Percentiles rank a stretch among this genome's conserved stretches.
phyloP scores from a whole-genome alignment of 2,113 vertebrate species.

The Gopherus flavomarginatus region DNA sequence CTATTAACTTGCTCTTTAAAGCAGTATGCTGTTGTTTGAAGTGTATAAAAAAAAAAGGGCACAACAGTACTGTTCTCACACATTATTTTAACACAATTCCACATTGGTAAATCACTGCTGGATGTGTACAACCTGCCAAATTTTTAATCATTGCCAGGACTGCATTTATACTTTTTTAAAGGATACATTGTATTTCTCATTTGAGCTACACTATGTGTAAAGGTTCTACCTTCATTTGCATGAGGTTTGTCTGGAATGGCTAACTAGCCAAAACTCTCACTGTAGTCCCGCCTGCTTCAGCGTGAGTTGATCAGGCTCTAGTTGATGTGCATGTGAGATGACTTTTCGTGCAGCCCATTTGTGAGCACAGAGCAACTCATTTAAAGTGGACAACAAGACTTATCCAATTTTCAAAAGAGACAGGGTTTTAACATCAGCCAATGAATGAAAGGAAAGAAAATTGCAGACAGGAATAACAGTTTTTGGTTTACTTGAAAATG shows the following conservation, averaged over 20 bases:
- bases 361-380: conserved; percentile 43
- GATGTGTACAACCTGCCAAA: neutral
- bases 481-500: conserved; percentile 18
- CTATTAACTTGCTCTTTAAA: neutral
- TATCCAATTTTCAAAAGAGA: conserved; percentile 44
- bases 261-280: conserved; percentile 56
- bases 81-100: neutral
- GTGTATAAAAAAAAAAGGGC: neutral
- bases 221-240: conserved; percentile 32
- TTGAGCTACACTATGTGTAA: neutral
- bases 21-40: neutral
- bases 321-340: conserved; percentile 7
- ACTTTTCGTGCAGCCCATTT: conserved; percentile 11
- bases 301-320: neutral
- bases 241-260: conserved; percentile 23
- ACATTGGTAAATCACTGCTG: neutral
- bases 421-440: conserved; percentile 15
- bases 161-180: conserved; percentile 28
- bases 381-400: conserved; percentile 38
- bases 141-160: neutral
- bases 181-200: conserved; percentile 10
- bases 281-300: conserved; percentile 10
- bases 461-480: conserved; percentile 2
- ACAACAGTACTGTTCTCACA: neutral
- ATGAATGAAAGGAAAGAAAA: neutral